Evolutionary conservation across 2,113 vertebrate species (phyloP), one percentile per base, ranked within the genome.

Genomic region (Pogona vitticeps): DNA sequence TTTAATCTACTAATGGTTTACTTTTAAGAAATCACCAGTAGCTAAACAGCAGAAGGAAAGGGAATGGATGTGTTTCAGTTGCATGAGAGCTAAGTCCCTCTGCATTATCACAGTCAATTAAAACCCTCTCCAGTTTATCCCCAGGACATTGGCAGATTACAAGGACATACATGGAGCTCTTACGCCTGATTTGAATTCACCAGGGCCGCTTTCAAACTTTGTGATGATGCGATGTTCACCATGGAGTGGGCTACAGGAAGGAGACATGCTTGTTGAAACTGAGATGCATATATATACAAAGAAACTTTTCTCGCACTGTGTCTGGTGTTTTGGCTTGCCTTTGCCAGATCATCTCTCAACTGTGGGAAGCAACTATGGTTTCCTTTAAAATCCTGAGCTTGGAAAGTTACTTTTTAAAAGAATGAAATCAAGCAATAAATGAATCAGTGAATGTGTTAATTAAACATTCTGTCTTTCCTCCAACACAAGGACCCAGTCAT

Each of bases 311-410:
- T 61, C 83, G 81, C 28, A 6, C 65, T 88, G 42, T 91, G 70
- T 86, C 61, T 36, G 42, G n/a, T 91, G 63, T 92, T 92, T 85
- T 84, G 88, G 28, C 28, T 31, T 73, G 56, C 36, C 2, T 67
- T 26, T 40, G 33, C 4, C n/a, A 65, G 31, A 17, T n/a, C 15
- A 42, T 76, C 33, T 52, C 38, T 59, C 79, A n/a, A 23, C 71
- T 72, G 23, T 72, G 56, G 36, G 61, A 86, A 72, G 38, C 84
- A 80, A n/a, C n/a, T 23, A 1, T 9, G 1, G 10, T 67, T 33
- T 75, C 33, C 40, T 20, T 71, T 52, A 76, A 68, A 2, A 38
- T 38, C 46, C 46, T 52, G 46, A 52, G 46, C 46, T 52, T 52
- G n/a, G 2, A 12, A 76, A 18, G 26, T n/a, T 52, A 33, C 20